Percentiles rank a stretch among this genome's conserved stretches.
phyloP scores from a whole-genome alignment of 1,140 invertebrate genomes.

The Drosophila melanogaster region Release_6_plus_ISO1_MT NT_033777.3:20862501-20863000 shows the following conservation, averaged over 20 bases:
- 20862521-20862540: constrained; percentile 93
- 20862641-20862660: constrained; percentile 95
- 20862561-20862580: constrained; percentile 94
- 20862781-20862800: constrained; percentile 92
- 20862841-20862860: constrained; percentile 93
- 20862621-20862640: constrained; percentile 92
- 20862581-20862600: constrained; percentile 93
- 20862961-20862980: constrained; percentile 97
- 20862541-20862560: constrained; percentile 94
- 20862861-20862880: constrained; percentile 94
- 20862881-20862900: constrained; percentile 95
- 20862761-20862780: constrained; percentile 93
- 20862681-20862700: neutral
- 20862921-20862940: constrained; percentile 96
- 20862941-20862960: constrained; percentile 97
- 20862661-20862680: constrained; percentile 89
- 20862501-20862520: constrained; percentile 91
- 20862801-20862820: constrained; percentile 96
- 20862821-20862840: constrained; percentile 91
- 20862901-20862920: constrained; percentile 96
- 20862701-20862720: no score
- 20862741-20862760: constrained; percentile 97
- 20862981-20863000: constrained; percentile 97
- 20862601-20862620: constrained; percentile 95
- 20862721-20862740: constrained; percentile 94